These are phyloP conservation scores for Tenualosa ilisha DNA, from an alignment of 2,797 vertebrate genomes.

Conservation along the genomic window DNA sequence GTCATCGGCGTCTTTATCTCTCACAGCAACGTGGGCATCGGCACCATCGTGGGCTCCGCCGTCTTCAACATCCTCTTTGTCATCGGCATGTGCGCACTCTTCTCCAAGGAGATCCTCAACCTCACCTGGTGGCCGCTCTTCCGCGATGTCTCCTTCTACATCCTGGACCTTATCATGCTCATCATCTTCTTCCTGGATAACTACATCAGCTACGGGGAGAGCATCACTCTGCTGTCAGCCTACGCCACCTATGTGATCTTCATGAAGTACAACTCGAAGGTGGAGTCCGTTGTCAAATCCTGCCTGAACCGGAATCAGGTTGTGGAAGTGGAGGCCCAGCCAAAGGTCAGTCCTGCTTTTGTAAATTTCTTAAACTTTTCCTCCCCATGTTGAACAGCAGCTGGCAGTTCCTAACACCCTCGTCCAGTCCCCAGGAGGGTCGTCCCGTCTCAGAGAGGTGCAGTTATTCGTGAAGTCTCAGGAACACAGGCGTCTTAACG, in stretches of 20 bases:
- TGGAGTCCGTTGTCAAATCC: constrained; percentile 86
- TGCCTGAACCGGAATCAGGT: constrained; percentile 91
- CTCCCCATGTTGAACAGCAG: not conserved
- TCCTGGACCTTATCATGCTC: constrained; percentile 92
- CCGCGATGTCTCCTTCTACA: constrained; percentile 97
- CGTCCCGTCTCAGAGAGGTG: not conserved
- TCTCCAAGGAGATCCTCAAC: constrained; percentile 96
- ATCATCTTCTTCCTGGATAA: constrained; percentile 99
- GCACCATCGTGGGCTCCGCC: constrained; percentile 96
- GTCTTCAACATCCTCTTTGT: constrained; percentile 99
- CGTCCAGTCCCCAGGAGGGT: not conserved
- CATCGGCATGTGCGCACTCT: constrained; percentile 98
- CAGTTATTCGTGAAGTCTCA: constrained; percentile 27
- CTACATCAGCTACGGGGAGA: constrained; percentile 91
- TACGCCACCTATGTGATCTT: constrained; percentile 92
- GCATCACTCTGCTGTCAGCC: constrained; percentile 79
- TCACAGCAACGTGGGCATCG: constrained; percentile 97
- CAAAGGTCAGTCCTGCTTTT: constrained; percentile 84
- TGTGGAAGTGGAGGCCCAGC: constrained; percentile 89
- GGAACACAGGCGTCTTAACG: constrained; percentile 31
- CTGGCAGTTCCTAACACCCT: not conserved
- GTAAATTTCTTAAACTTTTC: not conserved
- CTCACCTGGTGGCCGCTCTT: constrained; percentile 99
- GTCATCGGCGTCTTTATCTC: constrained; percentile 98
- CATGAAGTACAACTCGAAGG: constrained; percentile 93